Percentiles rank a stretch among this genome's conserved stretches.
phyloP scores from a whole-genome alignment of 2,797 vertebrate species.

The Propithecus deckenii region DNA sequence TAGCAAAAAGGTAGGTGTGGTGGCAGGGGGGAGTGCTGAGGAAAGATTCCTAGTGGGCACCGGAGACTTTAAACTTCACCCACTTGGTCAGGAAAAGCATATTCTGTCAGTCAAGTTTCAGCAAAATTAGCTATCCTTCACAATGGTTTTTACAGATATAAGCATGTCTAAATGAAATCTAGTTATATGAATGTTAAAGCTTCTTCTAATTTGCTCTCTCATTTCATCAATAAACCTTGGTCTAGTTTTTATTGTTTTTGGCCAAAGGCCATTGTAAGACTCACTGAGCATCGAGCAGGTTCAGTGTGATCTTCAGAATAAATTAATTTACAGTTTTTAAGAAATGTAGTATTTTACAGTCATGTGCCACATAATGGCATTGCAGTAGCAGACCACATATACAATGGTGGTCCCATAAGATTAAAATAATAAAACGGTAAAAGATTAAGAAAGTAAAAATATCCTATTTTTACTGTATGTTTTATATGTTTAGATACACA shows the following conservation, averaged over 20 bases:
- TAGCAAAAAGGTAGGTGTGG: neutral
- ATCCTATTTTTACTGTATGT: neutral
- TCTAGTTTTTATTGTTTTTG: constrained; percentile 53
- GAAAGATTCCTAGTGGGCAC: neutral
- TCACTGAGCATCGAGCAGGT: constrained; percentile 14
- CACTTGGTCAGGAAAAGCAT: neutral
- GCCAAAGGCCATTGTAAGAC: constrained; percentile 41
- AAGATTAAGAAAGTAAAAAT: neutral
- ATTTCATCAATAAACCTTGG: constrained; percentile 38
- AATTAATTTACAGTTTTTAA: constrained; percentile 50
- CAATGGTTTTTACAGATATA: constrained; percentile 40
- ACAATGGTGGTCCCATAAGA: neutral
- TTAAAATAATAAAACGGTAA: neutral
- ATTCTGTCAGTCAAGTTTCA: neutral
- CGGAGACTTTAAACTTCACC: neutral
- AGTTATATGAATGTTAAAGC: constrained; percentile 47
- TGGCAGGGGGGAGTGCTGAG: neutral
- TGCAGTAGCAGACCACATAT: neutral
- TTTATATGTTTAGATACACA: neutral
- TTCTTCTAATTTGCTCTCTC: constrained; percentile 54
- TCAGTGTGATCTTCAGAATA: constrained; percentile 51
- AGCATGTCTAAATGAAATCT: constrained; percentile 30
- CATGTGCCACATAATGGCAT: neutral
- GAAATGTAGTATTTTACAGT: neutral
- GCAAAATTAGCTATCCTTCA: constrained; percentile 23